A percentile compares a stretch with the other conserved stretches of the same genome.
These are phyloP conservation scores for Emys orbicularis DNA, from an alignment of 2,797 vertebrate genomes.

Conservation along the genomic window DNA sequence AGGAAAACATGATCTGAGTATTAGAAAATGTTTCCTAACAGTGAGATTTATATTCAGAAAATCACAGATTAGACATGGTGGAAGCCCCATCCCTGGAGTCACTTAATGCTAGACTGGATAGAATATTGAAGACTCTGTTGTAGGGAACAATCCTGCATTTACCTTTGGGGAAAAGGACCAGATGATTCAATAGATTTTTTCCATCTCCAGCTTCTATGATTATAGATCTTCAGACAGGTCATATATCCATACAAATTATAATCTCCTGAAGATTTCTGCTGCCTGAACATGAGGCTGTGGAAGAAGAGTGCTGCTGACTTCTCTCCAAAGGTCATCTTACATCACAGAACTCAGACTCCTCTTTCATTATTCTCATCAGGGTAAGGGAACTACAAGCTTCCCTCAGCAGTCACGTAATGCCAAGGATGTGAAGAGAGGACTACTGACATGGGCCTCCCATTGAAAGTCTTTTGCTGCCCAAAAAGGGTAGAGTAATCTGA, in stretches of 20 bases:
- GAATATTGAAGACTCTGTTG: not conserved
- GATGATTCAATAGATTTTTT: not conserved
- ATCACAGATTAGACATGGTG: not conserved
- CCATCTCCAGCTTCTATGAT: not conserved
- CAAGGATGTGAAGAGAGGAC: not conserved
- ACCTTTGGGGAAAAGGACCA: not conserved
- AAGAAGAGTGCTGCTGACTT: not conserved
- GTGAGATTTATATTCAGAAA: not conserved
- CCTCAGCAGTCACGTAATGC: not conserved
- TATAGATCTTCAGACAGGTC: not conserved
- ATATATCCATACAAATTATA: accelerated
- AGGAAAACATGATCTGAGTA: not conserved
- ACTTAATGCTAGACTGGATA: not conserved
- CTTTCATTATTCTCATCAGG: not conserved
- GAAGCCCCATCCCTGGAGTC: not conserved
- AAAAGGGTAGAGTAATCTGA: constrained; percentile 3
- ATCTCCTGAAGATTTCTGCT: not conserved
- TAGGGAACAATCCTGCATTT: not conserved
- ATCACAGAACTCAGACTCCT: not conserved
- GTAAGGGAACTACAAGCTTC: not conserved
- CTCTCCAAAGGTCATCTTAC: not conserved
- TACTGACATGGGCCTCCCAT: not conserved
- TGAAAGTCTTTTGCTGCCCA: not conserved
- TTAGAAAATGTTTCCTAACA: not conserved
- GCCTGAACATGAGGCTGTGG: not conserved